Evolutionary conservation across 2,888 invertebrate genomes (phyloP), one percentile per base, ranked within the genome.

Genomic region (Orthosia gracilis): DNA sequence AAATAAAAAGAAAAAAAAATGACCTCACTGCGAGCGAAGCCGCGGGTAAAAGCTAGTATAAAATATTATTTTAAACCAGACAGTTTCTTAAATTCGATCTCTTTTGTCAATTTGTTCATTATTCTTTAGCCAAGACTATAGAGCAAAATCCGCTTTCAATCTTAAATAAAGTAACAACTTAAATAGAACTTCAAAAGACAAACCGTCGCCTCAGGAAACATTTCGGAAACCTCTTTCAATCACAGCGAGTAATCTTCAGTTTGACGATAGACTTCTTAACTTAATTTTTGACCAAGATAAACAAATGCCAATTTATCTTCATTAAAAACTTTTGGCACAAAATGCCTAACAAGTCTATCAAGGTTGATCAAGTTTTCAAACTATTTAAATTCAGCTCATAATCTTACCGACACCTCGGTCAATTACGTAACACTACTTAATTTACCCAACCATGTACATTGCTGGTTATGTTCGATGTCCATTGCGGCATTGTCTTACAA

Each of bases 401-500:
- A 73, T 68, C 59, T 47, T 52, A 7, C 26, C 23, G 15, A 55
- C 55, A 55, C 52, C 55, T 64, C 45, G 54, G 9, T 40, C 64
- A 70, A 71, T 82, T 84, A 80, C 64, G 62, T 80, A 76, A 82
- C 50, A 23, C 74, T 74, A 80, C 73, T 78, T 85, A 74, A 79
- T 72, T 72, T 65, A 59, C 64, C 4, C 17, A 31, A 21, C 65
- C 59, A 63, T 63, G 63, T 76, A 78, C 76, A 86, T 82, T 75
- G 68, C 76, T 57, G 81, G 66, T 82, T 85, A 76, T 82, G 76
- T 87, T 83, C 45, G 69, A 74, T 59, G 65, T 70, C 61, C 62
- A 70, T 76, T 77, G 81, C 73, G 70, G 78, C 78, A 79, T 84
- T 78, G 82, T 78, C 83, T 78, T 80, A 80, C 71, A 71, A 67